Base-by-base conservation (phyloP, 2,797 vertebrate genomes). In the Typhlichthys subterraneus region DNA sequence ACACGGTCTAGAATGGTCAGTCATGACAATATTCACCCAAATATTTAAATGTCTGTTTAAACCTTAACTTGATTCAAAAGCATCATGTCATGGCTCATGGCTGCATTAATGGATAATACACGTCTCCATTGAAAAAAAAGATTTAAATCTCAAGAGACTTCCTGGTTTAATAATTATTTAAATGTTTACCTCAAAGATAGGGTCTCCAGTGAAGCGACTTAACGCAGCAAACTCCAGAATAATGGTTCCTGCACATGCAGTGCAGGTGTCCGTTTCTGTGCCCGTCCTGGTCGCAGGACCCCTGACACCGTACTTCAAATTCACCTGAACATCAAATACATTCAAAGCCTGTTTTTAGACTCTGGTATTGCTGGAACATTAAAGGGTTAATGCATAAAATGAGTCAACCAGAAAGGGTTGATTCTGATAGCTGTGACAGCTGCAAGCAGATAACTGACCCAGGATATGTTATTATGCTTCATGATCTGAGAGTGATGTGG, bases 171-270 rank as follows among this genome's bases (percentile, higher is more conserved):
- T 29, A 29, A 29, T 29, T 29, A 42, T 42, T 9, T 42, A 42
- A 10, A 63, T 1, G 50, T 83, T 84, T 90, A 99, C 98, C 96
- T 99, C 98, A 92, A 99, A 99, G 75, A 96, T 80, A 15, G 97
- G 94, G 62, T 98, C 94, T 62, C 97, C 97, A 46, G 97, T 98
- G 89, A 97, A 98, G 65, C 98, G 97, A 85, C 97, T 99, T 69
- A 99, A 88, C 53, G 98, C 98, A 61, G 97, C 98, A 86, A 99
- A 99, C 88, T 99, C 98, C 61, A 99, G 92, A 81, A 99, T 99
- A 77, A 99, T 94, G 67, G 98, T 99, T 13, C 98, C 98, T 0
- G 98, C 98, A 72, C 98, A 99, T 5, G 98, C 97, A 2, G 98
- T 99, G 67, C 98, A 99, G 61, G 98, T 99, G 79, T 99, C 97